Base-by-base conservation (phyloP, 2,888 invertebrate species). In the Xestia ashworthii region DNA sequence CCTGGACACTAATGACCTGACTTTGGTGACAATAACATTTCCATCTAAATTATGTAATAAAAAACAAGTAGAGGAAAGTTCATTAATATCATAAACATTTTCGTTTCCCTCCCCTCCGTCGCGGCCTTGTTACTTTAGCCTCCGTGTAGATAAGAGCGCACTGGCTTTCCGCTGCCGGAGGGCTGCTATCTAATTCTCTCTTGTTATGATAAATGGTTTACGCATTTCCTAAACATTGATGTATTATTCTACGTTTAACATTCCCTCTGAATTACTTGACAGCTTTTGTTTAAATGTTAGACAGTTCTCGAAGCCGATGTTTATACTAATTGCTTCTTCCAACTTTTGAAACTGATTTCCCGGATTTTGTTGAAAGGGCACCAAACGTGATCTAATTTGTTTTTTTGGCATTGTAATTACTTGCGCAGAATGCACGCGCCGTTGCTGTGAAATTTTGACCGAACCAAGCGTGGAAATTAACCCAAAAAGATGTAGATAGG, bases 41-140 rank as follows among this genome's bases (percentile, higher is more conserved):
- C 89, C 91, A 91, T 92, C 88, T 91, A 92, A 93, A 93, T 92
- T 92, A 91, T 87, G 85, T 91, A 87, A 89, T 92, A 92, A 92
- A 92, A 92, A 91, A 65, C 87, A 92, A 91, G 92, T 92, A 89
- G 88, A 89, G 91, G 88, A 91, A 93, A 93, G 90, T 93, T 93
- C 93, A 92, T 94, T 94, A 93, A 91, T 91, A 89, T 85, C 88
- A 91, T 92, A 91, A 93, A 92, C 91, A 93, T 92, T 93, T 90
- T 90, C 90, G 88, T 90, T 90, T 88, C 85, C 89, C 89, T 88
- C 89, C 90, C 88, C 87, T 88, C 90, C 88, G 91, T 89, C 87
- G 89, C 85, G 81, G 85, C 86, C 89, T 90, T 91, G 90, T 91
- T 91, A 89, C 90, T 90, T 91, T 91, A 90, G 88, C 87, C 88